phyloP scores from a whole-genome alignment of 2,113 vertebrate species.

The Pteronura brasiliensis region DNA sequence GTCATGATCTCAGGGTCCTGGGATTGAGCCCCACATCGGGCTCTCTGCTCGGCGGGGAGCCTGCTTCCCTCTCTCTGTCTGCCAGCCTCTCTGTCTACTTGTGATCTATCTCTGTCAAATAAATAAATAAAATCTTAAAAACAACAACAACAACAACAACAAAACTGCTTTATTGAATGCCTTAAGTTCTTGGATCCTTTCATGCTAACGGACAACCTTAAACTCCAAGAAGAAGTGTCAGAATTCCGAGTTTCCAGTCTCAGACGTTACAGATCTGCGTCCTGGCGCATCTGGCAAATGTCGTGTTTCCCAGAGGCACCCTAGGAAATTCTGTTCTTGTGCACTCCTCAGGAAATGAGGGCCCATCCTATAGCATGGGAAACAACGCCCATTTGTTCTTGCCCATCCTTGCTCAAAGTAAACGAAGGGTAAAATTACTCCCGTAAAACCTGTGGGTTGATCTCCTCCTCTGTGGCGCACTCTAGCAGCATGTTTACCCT shows the following conservation, averaged over 20 bases:
- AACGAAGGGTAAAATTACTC: not conserved
- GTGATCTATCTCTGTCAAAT: no score
- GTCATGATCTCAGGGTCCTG: no score
- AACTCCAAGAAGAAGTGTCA: not conserved
- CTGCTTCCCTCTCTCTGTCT: no score
- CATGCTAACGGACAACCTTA: not conserved
- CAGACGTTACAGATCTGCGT: not conserved
- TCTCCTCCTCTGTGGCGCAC: not conserved
- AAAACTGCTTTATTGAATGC: not conserved
- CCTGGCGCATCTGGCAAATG: not conserved
- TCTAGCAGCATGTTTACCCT: not conserved
- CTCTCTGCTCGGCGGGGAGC: no score
- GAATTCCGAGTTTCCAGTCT: not conserved
- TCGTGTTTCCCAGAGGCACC: not conserved
- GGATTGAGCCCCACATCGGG: no score
- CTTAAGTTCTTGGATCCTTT: not conserved
- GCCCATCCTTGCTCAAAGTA: not conserved
- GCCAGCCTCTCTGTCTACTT: no score
- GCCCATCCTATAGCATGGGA: rapidly evolving
- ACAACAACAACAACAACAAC: no score
- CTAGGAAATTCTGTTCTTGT: not conserved
- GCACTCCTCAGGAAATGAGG: not conserved
- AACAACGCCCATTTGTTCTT: rapidly evolving
- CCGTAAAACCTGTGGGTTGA: not conserved
- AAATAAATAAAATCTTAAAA: no score